A percentile compares a stretch with the other conserved stretches of the same genome.
These are phyloP conservation scores for chimpanzee (Pan troglodytes) DNA, from an alignment of 2,113 vertebrate species.

Conservation along the genomic window NHGRI_mPanTro3-v2.1_pri NC_072412.2:40341001-40341500, in stretches of 20 bases:
- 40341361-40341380: too few relatives aligned
- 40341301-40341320: not conserved
- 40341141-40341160: not conserved
- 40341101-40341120: constrained; percentile 8
- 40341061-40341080: not conserved
- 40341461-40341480: too few relatives aligned
- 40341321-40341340: constrained; percentile 27
- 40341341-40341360: not conserved
- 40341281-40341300: constrained; percentile 29
- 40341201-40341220: not conserved
- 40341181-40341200: not conserved
- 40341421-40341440: fast-evolving
- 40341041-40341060: not conserved
- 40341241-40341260: constrained; percentile 23
- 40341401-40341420: too few relatives aligned
- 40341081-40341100: constrained; percentile 21
- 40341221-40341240: not conserved
- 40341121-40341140: not conserved
- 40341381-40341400: too few relatives aligned
- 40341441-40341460: too few relatives aligned
- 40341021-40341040: constrained; percentile 7
- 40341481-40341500: too few relatives aligned
- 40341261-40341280: not conserved
- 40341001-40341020: too few relatives aligned
- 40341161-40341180: not conserved